These are phyloP conservation scores for Pterocles burchelli DNA, from an alignment of 2,113 vertebrate genomes.

Conservation along the genomic window DNA sequence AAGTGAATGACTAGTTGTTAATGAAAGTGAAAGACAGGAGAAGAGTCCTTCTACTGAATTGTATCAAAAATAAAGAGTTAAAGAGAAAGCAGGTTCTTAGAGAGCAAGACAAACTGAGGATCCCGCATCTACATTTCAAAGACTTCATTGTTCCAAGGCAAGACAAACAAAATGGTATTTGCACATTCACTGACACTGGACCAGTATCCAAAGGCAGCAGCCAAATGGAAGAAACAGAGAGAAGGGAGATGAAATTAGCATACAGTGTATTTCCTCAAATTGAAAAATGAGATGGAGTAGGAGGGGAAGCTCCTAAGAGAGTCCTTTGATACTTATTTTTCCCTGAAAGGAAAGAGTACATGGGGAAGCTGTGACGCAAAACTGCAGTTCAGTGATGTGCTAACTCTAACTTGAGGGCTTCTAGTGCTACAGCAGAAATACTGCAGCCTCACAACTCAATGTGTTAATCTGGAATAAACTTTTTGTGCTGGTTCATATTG, in stretches of 20 bases:
- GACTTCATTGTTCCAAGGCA: conserved; percentile 38
- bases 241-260: conserved; percentile 22
- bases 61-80: neutral
- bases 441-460: neutral
- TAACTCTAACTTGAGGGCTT: neutral
- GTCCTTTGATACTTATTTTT: conserved; percentile 33
- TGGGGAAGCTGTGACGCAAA: neutral
- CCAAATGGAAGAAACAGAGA: neutral
- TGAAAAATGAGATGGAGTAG: conserved; percentile 27
- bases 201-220: conserved; percentile 24
- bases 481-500: neutral
- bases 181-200: conserved; percentile 32
- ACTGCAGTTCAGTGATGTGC: neutral
- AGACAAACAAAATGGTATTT: conserved; percentile 46
- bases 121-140: conserved; percentile 59
- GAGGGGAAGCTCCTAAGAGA: neutral
- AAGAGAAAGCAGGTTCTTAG: conserved; percentile 23
- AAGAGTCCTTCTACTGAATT: neutral
- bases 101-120: conserved; percentile 27
- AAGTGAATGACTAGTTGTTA: neutral
- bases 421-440: neutral
- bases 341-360: neutral
- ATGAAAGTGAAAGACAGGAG: neutral
- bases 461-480: neutral
- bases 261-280: neutral